These are phyloP conservation scores for Procavia capensis DNA, from an alignment of 2,113 vertebrate species.

Conservation along the genomic window DNA sequence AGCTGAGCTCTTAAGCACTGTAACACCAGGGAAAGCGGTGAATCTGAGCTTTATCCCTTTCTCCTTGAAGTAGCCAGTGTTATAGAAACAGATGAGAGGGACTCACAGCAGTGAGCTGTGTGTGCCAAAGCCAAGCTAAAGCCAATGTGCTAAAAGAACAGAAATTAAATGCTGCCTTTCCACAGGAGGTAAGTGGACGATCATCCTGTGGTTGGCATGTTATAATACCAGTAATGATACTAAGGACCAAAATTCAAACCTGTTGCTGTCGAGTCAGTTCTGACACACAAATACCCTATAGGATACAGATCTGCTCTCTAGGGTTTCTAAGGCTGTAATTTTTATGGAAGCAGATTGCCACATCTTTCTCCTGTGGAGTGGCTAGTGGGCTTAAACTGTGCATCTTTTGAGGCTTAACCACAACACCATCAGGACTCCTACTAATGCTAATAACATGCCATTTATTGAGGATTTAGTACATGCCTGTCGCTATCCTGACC, in stretches of 20 bases:
- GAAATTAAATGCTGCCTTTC: background rate
- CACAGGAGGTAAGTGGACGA: too few relatives aligned
- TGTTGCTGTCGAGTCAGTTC: background rate
- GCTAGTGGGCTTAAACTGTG: background rate
- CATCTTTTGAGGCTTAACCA: background rate
- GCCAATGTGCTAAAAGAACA: too few relatives aligned
- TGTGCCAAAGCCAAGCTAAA: too few relatives aligned
- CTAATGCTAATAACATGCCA: background rate
- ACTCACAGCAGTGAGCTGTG: background rate
- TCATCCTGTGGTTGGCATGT: background rate
- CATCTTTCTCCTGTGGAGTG: background rate
- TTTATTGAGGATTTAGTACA: background rate
- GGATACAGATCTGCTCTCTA: background rate
- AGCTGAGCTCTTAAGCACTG: too few relatives aligned
- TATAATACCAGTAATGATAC: background rate
- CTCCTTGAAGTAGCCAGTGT: background rate
- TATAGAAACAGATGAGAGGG: background rate
- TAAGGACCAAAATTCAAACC: background rate
- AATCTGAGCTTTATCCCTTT: background rate
- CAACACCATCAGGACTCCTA: background rate
- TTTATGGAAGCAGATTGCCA: background rate
- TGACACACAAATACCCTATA: background rate
- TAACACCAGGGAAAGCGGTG: background rate
- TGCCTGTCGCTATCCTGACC: background rate
- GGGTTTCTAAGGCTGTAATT: background rate